Evolutionary conservation across 30 jellyfish, hydroid and myxozoan species (phyloP).

Genomic region (Calvadosia cruxmelitensis): DNA sequence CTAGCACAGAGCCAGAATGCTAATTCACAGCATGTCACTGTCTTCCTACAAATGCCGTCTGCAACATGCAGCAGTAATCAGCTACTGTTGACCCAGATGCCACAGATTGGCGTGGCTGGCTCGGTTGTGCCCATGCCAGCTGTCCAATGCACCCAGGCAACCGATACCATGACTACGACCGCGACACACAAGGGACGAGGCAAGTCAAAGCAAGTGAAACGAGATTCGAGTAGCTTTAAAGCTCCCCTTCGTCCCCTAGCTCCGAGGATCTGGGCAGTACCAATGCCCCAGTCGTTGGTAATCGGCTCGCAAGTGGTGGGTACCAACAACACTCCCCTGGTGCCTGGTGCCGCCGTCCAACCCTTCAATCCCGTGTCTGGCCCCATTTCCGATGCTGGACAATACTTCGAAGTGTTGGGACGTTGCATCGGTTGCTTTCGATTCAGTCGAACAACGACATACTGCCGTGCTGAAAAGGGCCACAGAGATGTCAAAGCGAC

Average conservation of each 20-base stretch:
- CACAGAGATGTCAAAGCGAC: constrained; percentile 92
- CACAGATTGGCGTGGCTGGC: constrained; percentile 16
- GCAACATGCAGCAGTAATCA: neutral
- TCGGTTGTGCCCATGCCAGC: constrained; percentile 16
- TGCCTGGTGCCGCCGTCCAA: constrained; percentile 2
- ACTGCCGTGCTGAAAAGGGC: constrained; percentile 95
- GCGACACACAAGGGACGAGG: constrained; percentile 16
- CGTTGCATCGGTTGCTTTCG: constrained; percentile 91
- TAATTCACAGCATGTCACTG: constrained; percentile 20
- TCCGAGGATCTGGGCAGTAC: constrained; percentile 68
- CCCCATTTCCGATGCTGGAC: constrained; percentile 50
- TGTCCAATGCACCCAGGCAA: constrained; percentile 10
- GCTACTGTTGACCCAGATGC: neutral
- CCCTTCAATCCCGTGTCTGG: constrained; percentile 2
- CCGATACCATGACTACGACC: neutral
- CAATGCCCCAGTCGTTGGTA: constrained; percentile 36
- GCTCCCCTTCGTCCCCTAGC: constrained; percentile 55
- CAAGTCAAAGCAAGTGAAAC: constrained; percentile 9
- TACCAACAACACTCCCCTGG: neutral
- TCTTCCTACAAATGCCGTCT: neutral
- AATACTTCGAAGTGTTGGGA: constrained; percentile 92
- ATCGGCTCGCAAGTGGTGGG: constrained; percentile 41
- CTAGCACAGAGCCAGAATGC: constrained; percentile 26
- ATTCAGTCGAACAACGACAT: constrained; percentile 92
- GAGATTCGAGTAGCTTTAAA: constrained; percentile 9